Percentiles rank a stretch among this genome's conserved stretches.
phyloP scores from a whole-genome alignment of 2,797 vertebrate genomes.

The Galago senegalensis region DNA sequence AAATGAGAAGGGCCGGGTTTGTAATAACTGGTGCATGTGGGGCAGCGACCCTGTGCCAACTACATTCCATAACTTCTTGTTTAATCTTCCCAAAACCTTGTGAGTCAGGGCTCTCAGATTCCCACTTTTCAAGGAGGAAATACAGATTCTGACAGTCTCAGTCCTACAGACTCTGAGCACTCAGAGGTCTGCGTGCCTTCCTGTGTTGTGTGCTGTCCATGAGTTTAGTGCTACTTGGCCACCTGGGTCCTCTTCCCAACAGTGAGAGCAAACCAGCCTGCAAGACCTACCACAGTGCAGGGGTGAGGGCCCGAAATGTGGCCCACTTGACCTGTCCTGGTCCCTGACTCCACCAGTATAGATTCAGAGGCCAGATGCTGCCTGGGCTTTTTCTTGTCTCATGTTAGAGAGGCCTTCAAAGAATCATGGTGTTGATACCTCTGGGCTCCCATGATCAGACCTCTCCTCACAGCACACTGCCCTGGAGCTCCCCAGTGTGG shows the following conservation, averaged over 20 bases:
- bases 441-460: neutral
- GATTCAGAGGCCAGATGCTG: neutral
- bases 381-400: neutral
- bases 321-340: neutral
- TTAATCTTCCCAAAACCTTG: neutral
- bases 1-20: accelerated
- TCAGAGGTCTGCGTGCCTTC: neutral
- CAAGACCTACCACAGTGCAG: accelerated
- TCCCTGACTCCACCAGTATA: neutral
- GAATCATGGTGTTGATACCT: neutral
- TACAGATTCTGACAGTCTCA: neutral
- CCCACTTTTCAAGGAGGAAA: neutral
- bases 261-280: neutral
- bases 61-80: neutral
- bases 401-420: neutral
- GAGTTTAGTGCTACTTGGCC: neutral
- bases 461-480: neutral
- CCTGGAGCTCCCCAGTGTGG: no score
- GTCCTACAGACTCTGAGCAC: neutral
- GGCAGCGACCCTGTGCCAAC: neutral
- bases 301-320: neutral
- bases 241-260: neutral
- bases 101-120: neutral
- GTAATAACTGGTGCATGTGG: accelerated
- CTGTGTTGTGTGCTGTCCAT: neutral